A percentile compares a stretch with the other conserved stretches of the same genome.
phyloP scores from a whole-genome alignment of 2,888 invertebrate genomes.

The Cantharis nigra region DNA sequence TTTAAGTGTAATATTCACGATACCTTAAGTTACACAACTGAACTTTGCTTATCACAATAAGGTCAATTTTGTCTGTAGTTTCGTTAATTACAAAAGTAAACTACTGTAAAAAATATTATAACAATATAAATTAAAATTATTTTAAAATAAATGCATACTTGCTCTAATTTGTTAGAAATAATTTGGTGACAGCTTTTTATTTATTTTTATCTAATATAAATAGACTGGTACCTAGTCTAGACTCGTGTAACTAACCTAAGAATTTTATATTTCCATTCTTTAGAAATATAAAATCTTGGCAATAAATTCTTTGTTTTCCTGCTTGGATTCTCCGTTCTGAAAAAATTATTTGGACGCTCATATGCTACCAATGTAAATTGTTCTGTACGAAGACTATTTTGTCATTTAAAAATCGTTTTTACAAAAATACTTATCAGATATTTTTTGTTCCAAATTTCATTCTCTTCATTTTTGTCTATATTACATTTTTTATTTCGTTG shows the following conservation, averaged over 20 bases:
- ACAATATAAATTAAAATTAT: not conserved
- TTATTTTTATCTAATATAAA: not conserved
- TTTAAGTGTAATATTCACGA: not conserved
- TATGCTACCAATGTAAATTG: too few relatives aligned
- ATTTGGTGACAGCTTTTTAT: not conserved
- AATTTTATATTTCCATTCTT: not conserved
- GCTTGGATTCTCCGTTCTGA: not conserved
- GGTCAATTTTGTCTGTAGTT: not conserved
- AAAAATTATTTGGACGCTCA: not conserved
- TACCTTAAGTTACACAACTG: not conserved
- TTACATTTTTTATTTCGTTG: too few relatives aligned
- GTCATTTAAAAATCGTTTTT: too few relatives aligned
- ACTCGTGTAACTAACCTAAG: not conserved
- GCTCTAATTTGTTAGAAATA: not conserved
- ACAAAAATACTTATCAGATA: too few relatives aligned
- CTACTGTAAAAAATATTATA: not conserved
- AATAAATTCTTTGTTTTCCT: not conserved
- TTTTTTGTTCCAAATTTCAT: too few relatives aligned
- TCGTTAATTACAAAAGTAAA: not conserved
- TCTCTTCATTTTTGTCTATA: too few relatives aligned
- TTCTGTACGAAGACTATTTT: too few relatives aligned
- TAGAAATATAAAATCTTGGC: not conserved
- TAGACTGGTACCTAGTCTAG: not conserved
- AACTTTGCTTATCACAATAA: not conserved
- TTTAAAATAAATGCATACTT: not conserved